These are phyloP conservation scores for Gnathonemus longibarbis DNA, from an alignment of 2,113 vertebrate species.

Conservation along the genomic window DNA sequence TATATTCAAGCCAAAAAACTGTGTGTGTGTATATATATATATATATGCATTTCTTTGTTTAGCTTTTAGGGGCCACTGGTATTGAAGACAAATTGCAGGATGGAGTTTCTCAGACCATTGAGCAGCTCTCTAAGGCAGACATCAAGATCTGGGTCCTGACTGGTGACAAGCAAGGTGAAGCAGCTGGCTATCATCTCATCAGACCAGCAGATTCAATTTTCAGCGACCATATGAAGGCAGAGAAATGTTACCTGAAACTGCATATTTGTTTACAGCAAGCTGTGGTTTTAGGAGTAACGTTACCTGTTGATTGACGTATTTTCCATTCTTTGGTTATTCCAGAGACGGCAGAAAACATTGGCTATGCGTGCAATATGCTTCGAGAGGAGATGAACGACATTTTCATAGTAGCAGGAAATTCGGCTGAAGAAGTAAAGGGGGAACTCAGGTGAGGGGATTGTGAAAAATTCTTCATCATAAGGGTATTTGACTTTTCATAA, in stretches of 20 bases:
- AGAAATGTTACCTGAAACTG: not conserved
- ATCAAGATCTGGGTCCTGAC: slow-evolving; percentile 95
- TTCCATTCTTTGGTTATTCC: not conserved
- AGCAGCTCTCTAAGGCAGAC: slow-evolving; percentile 75
- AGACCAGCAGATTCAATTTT: not conserved
- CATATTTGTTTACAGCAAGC: not conserved
- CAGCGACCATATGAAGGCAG: not conserved
- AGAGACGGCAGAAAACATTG: slow-evolving; percentile 94
- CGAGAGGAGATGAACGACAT: slow-evolving; percentile 81
- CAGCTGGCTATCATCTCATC: not conserved
- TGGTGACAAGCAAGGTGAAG: slow-evolving; percentile 92
- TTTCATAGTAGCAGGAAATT: slow-evolving; percentile 68
- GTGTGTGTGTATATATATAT: not conserved
- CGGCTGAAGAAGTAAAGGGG: slow-evolving; percentile 57
- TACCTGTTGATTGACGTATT: not conserved
- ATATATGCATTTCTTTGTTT: slow-evolving; percentile 9
- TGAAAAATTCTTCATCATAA: not conserved
- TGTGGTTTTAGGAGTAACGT: not conserved
- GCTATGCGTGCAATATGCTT: slow-evolving; percentile 84
- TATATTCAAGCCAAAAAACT: not conserved
- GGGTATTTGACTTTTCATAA: not conserved
- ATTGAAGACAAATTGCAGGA: slow-evolving; percentile 94
- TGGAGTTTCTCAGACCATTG: slow-evolving; percentile 82
- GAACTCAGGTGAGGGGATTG: slow-evolving; percentile 74
- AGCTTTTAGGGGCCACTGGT: slow-evolving; percentile 84